Base-by-base conservation (phyloP, 2,113 vertebrate species). In the Campylorhamphus procurvoides region DNA sequence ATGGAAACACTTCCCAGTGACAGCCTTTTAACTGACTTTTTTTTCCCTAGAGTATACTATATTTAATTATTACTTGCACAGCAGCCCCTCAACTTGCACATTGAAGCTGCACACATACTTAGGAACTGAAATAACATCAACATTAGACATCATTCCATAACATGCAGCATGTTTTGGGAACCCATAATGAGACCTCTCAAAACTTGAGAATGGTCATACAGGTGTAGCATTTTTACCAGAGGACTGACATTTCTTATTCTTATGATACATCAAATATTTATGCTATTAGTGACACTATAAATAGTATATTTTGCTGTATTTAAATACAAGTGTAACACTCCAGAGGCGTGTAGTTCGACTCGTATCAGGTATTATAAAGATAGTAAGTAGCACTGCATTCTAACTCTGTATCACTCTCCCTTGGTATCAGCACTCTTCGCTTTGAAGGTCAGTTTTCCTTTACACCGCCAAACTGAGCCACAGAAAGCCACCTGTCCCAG, bases 291-390 rank as follows among this genome's bases (percentile, higher is more conserved):
- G 75, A 44, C 3, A 25, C 16, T 16, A 4, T 11, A 44, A 66
- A 18, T 3, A 19, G 20, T 14, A 1, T 12, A 6, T 49, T 79
- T 69, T 71, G 39, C n/a, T 6, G 10, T 27, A n/a, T 6, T 27
- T 6, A 52, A 62, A 68, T 10, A 40, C 6, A 35, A 40, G 10
- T 0, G 0, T 3, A 84, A 46, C 11, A 33, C 29, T 69, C 28
- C 19, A 40, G 13, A 84, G 15, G 35, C 33, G 53, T 58, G 9
- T 0, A 71, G 37, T 33, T 76, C 10, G 23, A 56, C 16, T 53
- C 7, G 0, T 28, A 52, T 16, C 3, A 10, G 6, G 33, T 47
- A 55, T 2, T 47, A 50, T 1, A 40, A 25, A 44, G 25, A 40
- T 15, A 86, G 42, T 6, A 53, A 62, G 24, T 18, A 75, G 10